Evolutionary conservation across 2,888 invertebrate genomes (phyloP).

Genomic region (Pasiphila rectangulata): DNA sequence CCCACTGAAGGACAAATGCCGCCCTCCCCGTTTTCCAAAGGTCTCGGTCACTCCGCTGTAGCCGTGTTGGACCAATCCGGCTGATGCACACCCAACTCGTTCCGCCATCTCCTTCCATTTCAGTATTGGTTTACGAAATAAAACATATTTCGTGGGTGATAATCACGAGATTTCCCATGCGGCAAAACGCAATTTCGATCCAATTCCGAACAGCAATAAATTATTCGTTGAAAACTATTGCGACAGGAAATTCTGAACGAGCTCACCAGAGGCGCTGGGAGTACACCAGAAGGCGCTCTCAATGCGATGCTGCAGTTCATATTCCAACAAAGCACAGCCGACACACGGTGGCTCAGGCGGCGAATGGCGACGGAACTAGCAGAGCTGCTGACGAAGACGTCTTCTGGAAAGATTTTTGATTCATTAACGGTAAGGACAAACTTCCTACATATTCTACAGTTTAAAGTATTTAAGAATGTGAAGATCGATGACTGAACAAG

Average conservation of each 20-base stretch:
- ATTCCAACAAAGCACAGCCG: conserved; percentile 93
- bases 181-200: conserved; percentile 7
- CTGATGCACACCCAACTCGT: no score
- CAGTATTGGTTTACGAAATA: neutral
- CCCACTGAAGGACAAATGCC: no score
- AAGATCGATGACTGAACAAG: no score
- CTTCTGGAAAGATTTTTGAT: conserved; percentile 93
- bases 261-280: conserved; percentile 64
- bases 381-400: conserved; percentile 91
- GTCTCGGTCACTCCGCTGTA: no score
- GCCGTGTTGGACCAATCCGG: no score
- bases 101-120: neutral
- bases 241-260: conserved; percentile 65
- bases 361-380: conserved; percentile 93
- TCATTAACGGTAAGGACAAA: conserved; percentile 88
- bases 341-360: conserved; percentile 91
- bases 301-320: conserved; percentile 95
- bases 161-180: conserved; percentile 15
- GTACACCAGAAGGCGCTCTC: conserved; percentile 83
- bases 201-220: neutral
- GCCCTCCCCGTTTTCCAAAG: no score
- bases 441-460: no score
- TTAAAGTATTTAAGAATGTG: no score
- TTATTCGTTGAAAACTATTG: neutral
- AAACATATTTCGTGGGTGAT: conserved; percentile 2